These are phyloP conservation scores for Drosophila picticornis DNA, from an alignment of 2,888 invertebrate genomes.

Conservation along the genomic window DNA sequence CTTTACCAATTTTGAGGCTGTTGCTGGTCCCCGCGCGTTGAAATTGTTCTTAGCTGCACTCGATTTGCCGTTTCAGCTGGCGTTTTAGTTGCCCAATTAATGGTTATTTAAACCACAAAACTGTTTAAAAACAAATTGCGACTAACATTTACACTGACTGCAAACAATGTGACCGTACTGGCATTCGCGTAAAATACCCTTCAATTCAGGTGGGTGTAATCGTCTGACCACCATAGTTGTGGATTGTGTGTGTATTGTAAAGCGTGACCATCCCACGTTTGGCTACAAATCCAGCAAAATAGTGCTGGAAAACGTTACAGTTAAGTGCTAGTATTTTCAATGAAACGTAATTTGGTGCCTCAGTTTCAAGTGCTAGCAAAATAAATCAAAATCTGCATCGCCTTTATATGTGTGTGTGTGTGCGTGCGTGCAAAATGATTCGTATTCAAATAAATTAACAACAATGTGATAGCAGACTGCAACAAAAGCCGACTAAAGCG, in stretches of 20 bases:
- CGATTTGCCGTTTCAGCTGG: slow-evolving; percentile 7
- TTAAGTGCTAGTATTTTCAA: slow-evolving; percentile 8
- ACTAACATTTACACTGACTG: slow-evolving; percentile 59
- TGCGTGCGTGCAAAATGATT: slow-evolving; percentile 44
- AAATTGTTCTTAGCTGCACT: slow-evolving; percentile 26
- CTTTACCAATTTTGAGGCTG: slow-evolving; percentile 71
- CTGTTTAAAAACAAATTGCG: slow-evolving; percentile 63
- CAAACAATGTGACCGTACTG: slow-evolving; percentile 50
- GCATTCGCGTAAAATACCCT: slow-evolving; percentile 4
- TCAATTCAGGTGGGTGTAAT: slow-evolving; percentile 2
- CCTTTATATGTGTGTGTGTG: slow-evolving; percentile 21
- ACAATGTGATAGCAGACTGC: slow-evolving; percentile 40
- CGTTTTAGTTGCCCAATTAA: slow-evolving; percentile 7
- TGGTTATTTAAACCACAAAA: slow-evolving; percentile 33
- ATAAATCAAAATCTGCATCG: slow-evolving; percentile 61
- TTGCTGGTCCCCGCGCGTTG: slow-evolving; percentile 25
- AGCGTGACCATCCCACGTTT: slow-evolving; percentile 16
- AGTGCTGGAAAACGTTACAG: neutral
- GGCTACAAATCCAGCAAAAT: neutral
- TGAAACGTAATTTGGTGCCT: slow-evolving; percentile 21
- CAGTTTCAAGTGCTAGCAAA: slow-evolving; percentile 49
- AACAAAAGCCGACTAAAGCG: neutral
- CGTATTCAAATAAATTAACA: slow-evolving; percentile 29
- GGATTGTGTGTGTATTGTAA: slow-evolving; percentile 7
- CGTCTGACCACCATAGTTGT: slow-evolving; percentile 28